Evolutionary conservation across 30 jellyfish, hydroid and myxozoan genomes (phyloP), one percentile per base, ranked within the genome.

Genomic region (Aurelia aurita): DNA sequence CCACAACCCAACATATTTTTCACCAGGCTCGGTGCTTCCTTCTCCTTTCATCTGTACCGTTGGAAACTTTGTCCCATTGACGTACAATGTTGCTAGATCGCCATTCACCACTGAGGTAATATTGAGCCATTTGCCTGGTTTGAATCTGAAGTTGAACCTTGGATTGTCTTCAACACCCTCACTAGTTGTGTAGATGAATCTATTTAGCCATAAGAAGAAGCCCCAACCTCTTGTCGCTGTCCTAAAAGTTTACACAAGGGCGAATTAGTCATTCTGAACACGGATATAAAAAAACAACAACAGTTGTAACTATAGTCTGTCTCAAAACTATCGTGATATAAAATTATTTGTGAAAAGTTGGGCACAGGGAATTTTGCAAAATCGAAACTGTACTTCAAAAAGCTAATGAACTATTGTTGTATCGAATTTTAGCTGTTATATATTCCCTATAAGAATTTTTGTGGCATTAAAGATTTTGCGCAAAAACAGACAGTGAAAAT

Each of bases 1-100:
- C 94, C 96, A 91, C 82, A 91, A 74, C 14, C 98, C 98, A 72
- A 91, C 98, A 60, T 85, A 91, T 51, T 91, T 91, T 45, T 91
- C 94, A 31, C 93, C 88, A 16, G 77, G 80, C 27, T 96, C 91
- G 29, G 79, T 60, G 53, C 90, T 88, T n/a, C 94, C 95, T 5
- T 79, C 95, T 3, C 98, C 98, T 20, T 64, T 53, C 94, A 91
- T 85, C 51, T 85, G 80, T 1, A 86, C 79, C 15, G 88, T 88
- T 20, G 87, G 90, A 58, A 91, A 28, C 32, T 85, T 77, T 7
- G 88, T 83, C 19, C 90, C 98, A 72, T 91, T 85, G 27, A 91
- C 78, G 57, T 91, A 86, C 20, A 91, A 59, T 32, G 87, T 85
- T 10, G 87, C 98, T 21, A 66, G 69, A 55, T 77, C 61, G 11